Evolutionary conservation across 2,113 vertebrate species (phyloP).

Genomic region (Anolis carolinensis): DNA sequence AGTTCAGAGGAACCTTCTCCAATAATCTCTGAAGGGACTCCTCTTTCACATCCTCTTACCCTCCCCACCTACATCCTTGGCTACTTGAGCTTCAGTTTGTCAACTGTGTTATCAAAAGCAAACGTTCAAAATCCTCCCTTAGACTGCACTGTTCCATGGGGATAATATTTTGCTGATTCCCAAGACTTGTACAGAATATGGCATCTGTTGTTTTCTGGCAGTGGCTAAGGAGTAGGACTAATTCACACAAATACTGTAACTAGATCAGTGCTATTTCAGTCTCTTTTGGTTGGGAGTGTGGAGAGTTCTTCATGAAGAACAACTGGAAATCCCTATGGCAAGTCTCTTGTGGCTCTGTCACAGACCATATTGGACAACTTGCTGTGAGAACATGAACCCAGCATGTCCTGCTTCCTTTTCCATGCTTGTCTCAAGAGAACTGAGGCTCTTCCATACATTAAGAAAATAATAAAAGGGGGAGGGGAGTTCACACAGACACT

Average conservation of each 20-base stretch:
- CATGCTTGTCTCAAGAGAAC: background rate
- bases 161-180: background rate
- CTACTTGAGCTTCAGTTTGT: slow-evolving; percentile 1
- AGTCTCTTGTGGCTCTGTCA: background rate
- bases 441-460: background rate
- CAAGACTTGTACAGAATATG: background rate
- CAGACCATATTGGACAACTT: background rate
- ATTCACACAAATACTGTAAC: slow-evolving; percentile 9
- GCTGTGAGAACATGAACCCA: background rate
- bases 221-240: background rate
- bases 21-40: background rate
- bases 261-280: background rate
- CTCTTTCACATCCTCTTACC: background rate
- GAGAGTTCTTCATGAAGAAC: background rate
- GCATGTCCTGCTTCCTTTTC: background rate
- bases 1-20: background rate
- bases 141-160: background rate
- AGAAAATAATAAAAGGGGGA: background rate
- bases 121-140: slow-evolving; percentile 1
- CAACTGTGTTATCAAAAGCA: background rate
- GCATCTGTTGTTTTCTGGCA: slow-evolving; percentile 27
- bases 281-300: slow-evolving; percentile 2
- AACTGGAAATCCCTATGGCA: slow-evolving; percentile 6
- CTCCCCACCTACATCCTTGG: no score
- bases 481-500: background rate